Evolutionary conservation across 2,113 vertebrate species (phyloP).

Genomic region (Aix galericulata): DNA sequence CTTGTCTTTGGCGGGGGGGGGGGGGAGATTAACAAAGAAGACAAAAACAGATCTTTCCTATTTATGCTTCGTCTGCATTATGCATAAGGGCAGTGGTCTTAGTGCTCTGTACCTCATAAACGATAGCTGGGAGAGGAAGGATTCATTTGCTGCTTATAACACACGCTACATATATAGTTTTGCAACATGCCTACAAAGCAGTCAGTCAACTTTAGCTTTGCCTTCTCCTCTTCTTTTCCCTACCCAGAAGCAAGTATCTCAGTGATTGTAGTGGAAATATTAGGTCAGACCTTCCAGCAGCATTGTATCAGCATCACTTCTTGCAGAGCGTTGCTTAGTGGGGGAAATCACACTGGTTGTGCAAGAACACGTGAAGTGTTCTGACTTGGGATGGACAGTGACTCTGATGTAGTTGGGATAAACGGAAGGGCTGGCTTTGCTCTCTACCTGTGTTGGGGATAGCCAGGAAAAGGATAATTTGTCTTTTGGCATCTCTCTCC

Average conservation of each 20-base stretch:
- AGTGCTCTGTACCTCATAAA: not conserved
- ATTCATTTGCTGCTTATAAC: not conserved
- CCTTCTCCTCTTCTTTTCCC: not conserved
- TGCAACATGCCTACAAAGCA: not conserved
- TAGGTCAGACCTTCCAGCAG: not conserved
- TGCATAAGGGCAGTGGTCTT: not conserved
- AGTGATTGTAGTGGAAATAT: not conserved
- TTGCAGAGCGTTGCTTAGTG: not conserved
- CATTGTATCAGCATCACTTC: not conserved
- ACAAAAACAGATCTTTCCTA: not conserved
- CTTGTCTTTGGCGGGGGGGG: not conserved
- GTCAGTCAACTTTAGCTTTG: not conserved
- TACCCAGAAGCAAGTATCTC: not conserved
- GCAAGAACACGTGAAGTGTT: not conserved
- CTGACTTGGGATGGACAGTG: not conserved
- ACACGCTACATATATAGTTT: not conserved
- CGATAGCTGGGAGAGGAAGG: not conserved
- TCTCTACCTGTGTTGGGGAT: not conserved
- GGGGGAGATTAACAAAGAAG: slow-evolving; percentile 2
- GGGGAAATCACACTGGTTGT: not conserved
- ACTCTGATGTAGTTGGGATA: not conserved
- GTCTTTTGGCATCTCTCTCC: not conserved
- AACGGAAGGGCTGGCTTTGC: not conserved
- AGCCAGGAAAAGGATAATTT: not conserved
- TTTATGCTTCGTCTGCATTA: not conserved